phyloP scores from a whole-genome alignment of 2,888 invertebrate genomes.

The Drosophila ustulata region DNA sequence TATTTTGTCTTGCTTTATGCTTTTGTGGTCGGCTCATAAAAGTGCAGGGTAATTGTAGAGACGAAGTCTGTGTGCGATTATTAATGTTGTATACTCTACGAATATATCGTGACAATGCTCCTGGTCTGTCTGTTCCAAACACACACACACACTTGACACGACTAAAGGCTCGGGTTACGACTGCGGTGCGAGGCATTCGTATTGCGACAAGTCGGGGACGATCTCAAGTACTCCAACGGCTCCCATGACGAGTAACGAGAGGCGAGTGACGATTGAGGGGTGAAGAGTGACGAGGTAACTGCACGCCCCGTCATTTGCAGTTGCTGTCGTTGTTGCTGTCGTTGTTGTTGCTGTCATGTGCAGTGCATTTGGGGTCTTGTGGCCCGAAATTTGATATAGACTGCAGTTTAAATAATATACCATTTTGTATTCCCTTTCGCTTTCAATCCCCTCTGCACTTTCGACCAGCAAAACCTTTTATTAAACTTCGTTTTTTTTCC shows the following conservation, averaged over 20 bases:
- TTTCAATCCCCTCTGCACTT: conserved; percentile 38
- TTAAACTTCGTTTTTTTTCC: conserved; percentile 29
- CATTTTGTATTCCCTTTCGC: conserved; percentile 68
- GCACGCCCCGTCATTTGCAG: conserved; percentile 45
- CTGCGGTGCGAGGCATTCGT: conserved; percentile 35
- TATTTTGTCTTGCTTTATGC: conserved; percentile 36
- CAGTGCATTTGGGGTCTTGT: conserved; percentile 42
- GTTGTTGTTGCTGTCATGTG: conserved; percentile 40
- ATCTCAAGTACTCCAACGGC: conserved; percentile 45
- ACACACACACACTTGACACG: conserved; percentile 69
- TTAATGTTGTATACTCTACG: conserved; percentile 9
- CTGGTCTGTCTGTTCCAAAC: conserved; percentile 48
- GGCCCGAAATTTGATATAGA: conserved; percentile 72
- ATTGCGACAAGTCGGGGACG: conserved; percentile 48
- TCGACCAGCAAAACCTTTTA: conserved; percentile 38
- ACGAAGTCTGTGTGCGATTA: conserved; percentile 14
- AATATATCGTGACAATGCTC: conserved; percentile 36
- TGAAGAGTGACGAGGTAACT: conserved; percentile 16
- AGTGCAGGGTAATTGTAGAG: conserved; percentile 47
- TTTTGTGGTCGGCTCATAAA: conserved; percentile 58
- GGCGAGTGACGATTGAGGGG: conserved; percentile 7
- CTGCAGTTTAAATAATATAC: conserved; percentile 73
- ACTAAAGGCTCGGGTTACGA: conserved; percentile 71
- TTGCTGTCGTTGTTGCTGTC: conserved; percentile 5
- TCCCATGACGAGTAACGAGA: conserved; percentile 63